Conservation (phyloP, 2,113 vertebrate genomes). For the Salvelinus fontinalis region DNA sequence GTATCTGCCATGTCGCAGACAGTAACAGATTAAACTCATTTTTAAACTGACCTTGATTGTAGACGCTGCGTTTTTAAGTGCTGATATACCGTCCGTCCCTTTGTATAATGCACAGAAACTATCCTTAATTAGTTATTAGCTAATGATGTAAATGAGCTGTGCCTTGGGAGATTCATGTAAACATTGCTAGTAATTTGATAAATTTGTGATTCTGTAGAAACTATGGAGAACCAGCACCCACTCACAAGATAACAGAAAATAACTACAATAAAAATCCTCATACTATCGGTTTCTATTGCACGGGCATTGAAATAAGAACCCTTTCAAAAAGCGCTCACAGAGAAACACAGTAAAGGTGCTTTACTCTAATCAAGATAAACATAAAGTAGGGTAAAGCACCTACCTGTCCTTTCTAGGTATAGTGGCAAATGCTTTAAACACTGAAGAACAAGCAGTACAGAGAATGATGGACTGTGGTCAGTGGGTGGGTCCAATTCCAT, state of each 20-base stretch:
- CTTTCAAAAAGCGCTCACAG: not conserved
- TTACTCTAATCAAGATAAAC: not conserved
- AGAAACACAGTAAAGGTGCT: not conserved
- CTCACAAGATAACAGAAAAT: not conserved
- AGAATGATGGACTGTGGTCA: no score
- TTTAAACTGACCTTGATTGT: constrained; percentile 66
- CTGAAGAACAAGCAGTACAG: constrained; percentile 10
- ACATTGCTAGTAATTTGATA: constrained; percentile 25
- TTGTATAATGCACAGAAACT: constrained; percentile 12
- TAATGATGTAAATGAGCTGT: constrained; percentile 67
- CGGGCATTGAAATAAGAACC: not conserved
- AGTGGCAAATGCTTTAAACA: not conserved
- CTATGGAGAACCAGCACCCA: not conserved
- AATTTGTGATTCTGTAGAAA: not conserved
- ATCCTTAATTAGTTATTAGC: constrained; percentile 60
- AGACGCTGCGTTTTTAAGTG: constrained; percentile 49
- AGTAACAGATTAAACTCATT: constrained; percentile 74
- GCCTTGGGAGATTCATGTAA: constrained; percentile 20
- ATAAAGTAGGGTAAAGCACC: not conserved
- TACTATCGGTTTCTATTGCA: not conserved
- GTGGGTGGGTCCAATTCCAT: no score
- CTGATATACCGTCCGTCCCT: constrained; percentile 37
- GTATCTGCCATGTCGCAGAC: constrained; percentile 65
- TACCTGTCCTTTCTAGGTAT: not conserved
- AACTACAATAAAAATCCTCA: not conserved